Evolutionary conservation across 2,797 vertebrate species (phyloP), one percentile per base, ranked within the genome.

Genomic region (Phataginus tricuspis): DNA sequence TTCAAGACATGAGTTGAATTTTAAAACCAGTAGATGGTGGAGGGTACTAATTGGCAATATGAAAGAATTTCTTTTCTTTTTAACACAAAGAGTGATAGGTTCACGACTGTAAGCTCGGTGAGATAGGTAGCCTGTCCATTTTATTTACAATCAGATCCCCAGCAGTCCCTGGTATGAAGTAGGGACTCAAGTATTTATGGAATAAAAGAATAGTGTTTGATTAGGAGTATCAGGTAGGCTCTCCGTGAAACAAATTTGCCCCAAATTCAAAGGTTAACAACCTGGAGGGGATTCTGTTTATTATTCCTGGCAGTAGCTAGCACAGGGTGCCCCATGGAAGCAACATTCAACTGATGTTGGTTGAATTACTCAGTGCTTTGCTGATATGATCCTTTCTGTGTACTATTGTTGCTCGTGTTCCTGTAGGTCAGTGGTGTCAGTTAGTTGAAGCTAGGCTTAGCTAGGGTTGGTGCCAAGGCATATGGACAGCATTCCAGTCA

Each of bases 131-230:
- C 49, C 74, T 5, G 25, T 92, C 57, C 74, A 12, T 91, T 82
- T 90, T 75, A 57, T 89, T 66, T 79, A 74, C 37, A 53, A 31
- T 66, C 51, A 61, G 34, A 25, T 86, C 34, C 39, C n/a, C 27
- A 84, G 39, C 10, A 27, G 39, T 34, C 63, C 61, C 7, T 29
- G 37, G 27, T 25, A 69, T 51, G n/a, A 31, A 87, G 45, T 55
- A 55, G 11, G 13, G 53, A 53, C 64, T 68, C 57, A 19, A 37
- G 42, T 68, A 75, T 68, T 78, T 84, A 84, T 53, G 71, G 4
- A 94, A 91, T 82, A 55, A 82, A 91, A 83, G 27, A 72, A 77
- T 11, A 64, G 74, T 29, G 49, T 80, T 79, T 94, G 42, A 89
- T 61, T 51, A 57, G 31, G 27, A 91, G 7, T 72, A 37, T 72